Conservation (phyloP, 2,888 invertebrate species). For the Sarcophaga variegata region DNA sequence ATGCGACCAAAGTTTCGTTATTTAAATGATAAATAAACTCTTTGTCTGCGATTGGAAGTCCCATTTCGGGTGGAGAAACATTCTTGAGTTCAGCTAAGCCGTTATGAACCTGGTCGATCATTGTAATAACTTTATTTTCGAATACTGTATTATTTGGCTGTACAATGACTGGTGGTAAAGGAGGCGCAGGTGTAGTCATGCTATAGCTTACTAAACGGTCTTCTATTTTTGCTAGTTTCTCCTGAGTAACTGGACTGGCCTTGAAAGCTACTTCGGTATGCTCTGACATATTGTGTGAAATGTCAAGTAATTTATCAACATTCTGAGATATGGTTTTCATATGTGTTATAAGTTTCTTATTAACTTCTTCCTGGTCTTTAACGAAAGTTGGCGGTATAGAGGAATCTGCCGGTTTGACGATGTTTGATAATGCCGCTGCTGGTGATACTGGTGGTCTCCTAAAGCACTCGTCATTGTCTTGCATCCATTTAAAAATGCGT, state of each 20-base stretch:
- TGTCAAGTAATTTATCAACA: conserved; percentile 74
- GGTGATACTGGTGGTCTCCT: conserved; percentile 75
- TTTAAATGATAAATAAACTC: conserved; percentile 83
- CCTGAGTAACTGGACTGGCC: conserved; percentile 76
- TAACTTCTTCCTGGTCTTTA: conserved; percentile 75
- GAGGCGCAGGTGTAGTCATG: conserved; percentile 70
- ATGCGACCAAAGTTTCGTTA: conserved; percentile 85
- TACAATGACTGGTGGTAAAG: conserved; percentile 67
- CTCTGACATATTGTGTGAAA: conserved; percentile 75
- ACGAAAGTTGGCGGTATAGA: conserved; percentile 74
- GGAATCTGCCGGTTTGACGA: conserved; percentile 58
- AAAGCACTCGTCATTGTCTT: conserved; percentile 79
- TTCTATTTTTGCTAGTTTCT: conserved; percentile 78
- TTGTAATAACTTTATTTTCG: conserved; percentile 81
- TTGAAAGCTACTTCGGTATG: conserved; percentile 77
- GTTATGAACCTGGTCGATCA: conserved; percentile 81
- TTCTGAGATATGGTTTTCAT: conserved; percentile 75
- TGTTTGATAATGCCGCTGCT: conserved; percentile 33
- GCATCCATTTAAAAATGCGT: conserved; percentile 81
- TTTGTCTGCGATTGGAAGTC: conserved; percentile 81
- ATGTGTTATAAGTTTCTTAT: conserved; percentile 76
- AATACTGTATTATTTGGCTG: conserved; percentile 81
- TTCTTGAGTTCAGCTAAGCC: conserved; percentile 80
- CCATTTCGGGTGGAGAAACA: conserved; percentile 71
- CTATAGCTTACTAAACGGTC: conserved; percentile 78